Base-by-base conservation (phyloP, 2,113 vertebrate genomes). In the Sturnus vulgaris region DNA sequence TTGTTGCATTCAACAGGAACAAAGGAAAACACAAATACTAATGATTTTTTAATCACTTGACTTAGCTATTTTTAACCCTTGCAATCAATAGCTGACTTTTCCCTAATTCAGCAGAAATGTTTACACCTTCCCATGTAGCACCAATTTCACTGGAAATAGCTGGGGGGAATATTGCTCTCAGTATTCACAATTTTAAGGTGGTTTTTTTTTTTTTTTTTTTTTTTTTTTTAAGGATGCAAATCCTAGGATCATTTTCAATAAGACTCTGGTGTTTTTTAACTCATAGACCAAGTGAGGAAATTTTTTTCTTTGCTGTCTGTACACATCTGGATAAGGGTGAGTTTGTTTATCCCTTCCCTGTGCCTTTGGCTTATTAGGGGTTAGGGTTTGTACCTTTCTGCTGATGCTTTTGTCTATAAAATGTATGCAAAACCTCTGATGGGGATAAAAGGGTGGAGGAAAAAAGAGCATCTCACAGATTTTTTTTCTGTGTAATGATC, bases 11-110 rank as follows among this genome's bases (percentile, higher is more conserved):
- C 88, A 94, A 35, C 15, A 60, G 31, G 47, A 92, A 92, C 84
- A 89, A 96, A 93, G 31, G 40, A 53, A 86, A 86, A 92, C 15
- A 91, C 28, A 78, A 90, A 86, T 66, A 53, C 44, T 75, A 69
- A 70, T 80, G 17, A 65, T 76, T 91, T 81, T 70, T 89, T 63
- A 82, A 80, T 84, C 21, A 30, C 64, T 95, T 24, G 33, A 56
- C 68, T 92, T 61, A 79, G 44, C 44, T 92, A 44, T 95, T 93
- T 95, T 95, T 96, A 94, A 89, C 84, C 47, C 50, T 93, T 83
- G 60, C 72, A 90, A 86, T 80, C 70, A 88, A 60, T 66, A 59
- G 35, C 27, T 86, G n/a, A 8, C 59, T 88, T 86, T 63, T 83
- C 59, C 6, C 14, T 18, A 57, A 46, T 72, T 86, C 47, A 66